Evolutionary conservation across 2,888 invertebrate species (phyloP).

Genomic region (Diogma glabrata): DNA sequence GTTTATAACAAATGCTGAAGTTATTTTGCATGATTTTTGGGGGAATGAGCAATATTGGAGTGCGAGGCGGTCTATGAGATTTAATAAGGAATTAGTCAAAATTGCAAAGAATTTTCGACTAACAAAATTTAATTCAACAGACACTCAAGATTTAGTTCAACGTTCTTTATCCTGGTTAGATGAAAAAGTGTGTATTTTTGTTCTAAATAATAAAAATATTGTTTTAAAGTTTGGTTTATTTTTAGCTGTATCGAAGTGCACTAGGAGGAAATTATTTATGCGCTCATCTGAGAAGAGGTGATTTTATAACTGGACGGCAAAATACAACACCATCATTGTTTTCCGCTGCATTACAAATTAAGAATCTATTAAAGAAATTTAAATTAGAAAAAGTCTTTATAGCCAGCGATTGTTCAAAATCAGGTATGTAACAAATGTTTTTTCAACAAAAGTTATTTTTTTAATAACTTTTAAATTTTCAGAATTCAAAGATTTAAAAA

Average conservation of each 20-base stretch:
- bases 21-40: conserved; percentile 76
- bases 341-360: conserved; percentile 64
- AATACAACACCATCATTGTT: conserved; percentile 67
- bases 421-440: conserved; percentile 38
- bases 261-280: conserved; percentile 63
- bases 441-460: background rate
- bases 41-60: conserved; percentile 76
- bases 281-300: conserved; percentile 77
- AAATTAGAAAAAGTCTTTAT: conserved; percentile 57
- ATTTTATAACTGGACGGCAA: conserved; percentile 67
- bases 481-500: conserved; percentile 31
- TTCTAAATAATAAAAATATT: too few species aligned
- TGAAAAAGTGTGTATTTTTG: conserved; percentile 39
- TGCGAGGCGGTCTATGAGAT: conserved; percentile 84
- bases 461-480: conserved; percentile 16
- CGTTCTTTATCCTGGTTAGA: conserved; percentile 49
- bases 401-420: conserved; percentile 67
- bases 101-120: conserved; percentile 58
- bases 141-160: conserved; percentile 45
- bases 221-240: too few species aligned
- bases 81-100: conserved; percentile 52
- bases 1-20: conserved; percentile 56
- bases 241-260: conserved; percentile 39
- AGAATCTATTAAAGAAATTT: conserved; percentile 43
- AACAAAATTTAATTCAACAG: conserved; percentile 49